A percentile compares a stretch with the other conserved stretches of the same genome.
Evolutionary conservation across 2,113 vertebrate genomes (phyloP).

Genomic region (Indri indri): DNA sequence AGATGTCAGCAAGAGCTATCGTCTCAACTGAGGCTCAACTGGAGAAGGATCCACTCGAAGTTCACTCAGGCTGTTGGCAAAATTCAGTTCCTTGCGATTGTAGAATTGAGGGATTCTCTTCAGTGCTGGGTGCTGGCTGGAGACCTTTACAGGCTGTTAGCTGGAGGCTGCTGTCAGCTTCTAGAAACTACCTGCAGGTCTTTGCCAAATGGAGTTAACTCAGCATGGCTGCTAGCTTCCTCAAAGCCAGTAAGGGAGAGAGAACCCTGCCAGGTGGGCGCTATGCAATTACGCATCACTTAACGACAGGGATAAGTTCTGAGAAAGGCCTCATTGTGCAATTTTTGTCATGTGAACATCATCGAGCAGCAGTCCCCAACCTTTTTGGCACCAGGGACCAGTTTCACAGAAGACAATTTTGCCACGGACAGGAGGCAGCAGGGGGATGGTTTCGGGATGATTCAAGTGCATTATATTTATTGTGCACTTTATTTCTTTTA

Average conservation of each 20-base stretch:
- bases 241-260: neutral
- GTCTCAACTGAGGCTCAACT: neutral
- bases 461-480: too few species aligned
- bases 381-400: neutral
- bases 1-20: neutral
- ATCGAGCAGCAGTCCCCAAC: neutral
- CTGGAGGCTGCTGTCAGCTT: neutral
- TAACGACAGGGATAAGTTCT: neutral
- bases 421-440: too few species aligned
- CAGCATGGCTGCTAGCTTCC: neutral
- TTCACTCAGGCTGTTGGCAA: neutral
- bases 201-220: neutral
- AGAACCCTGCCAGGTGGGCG: neutral
- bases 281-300: too few species aligned
- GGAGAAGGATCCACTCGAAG: neutral
- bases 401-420: too few species aligned
- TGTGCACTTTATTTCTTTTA: too few species aligned
- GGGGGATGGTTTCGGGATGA: too few species aligned
- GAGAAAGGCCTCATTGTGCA: neutral
- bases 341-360: neutral
- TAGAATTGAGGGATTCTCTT: neutral
- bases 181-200: neutral
- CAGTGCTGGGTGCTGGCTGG: neutral
- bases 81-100: neutral
- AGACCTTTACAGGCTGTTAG: neutral